Evolutionary conservation across 2,888 invertebrate genomes (phyloP).

Genomic region (Chrysolina americana): DNA sequence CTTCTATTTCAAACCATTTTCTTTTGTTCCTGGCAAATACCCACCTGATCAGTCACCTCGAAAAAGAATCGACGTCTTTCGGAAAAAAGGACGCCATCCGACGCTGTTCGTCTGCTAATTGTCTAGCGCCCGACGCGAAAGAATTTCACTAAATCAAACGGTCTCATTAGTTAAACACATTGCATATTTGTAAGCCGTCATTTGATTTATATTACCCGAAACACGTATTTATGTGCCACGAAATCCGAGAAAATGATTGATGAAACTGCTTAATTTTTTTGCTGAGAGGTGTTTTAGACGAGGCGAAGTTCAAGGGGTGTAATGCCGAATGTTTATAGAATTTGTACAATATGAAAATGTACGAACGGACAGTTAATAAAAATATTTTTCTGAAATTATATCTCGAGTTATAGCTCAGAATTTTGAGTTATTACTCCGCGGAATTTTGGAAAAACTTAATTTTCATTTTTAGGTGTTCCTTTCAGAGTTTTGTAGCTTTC

Average conservation of each 20-base stretch:
- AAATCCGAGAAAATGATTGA: constrained; percentile 53
- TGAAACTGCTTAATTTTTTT: constrained; percentile 31
- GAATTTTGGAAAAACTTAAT: too few species aligned
- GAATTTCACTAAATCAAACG: constrained; percentile 57
- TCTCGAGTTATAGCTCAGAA: too few species aligned
- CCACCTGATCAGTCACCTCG: neutral
- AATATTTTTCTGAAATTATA: too few species aligned
- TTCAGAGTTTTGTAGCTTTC: too few species aligned
- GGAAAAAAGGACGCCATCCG: constrained; percentile 36
- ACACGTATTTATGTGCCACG: constrained; percentile 55
- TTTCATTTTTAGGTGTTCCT: too few species aligned
- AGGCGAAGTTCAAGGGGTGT: neutral
- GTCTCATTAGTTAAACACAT: constrained; percentile 61
- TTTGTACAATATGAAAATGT: neutral
- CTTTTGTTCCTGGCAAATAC: constrained; percentile 33
- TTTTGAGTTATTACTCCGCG: too few species aligned
- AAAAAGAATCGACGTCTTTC: neutral
- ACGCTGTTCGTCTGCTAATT: constrained; percentile 46
- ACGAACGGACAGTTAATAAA: too few species aligned
- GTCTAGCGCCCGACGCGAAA: constrained; percentile 49
- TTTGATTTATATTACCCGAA: constrained; percentile 60
- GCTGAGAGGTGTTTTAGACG: constrained; percentile 33
- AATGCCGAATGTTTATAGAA: neutral
- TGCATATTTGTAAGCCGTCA: constrained; percentile 58
- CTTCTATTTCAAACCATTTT: neutral